Percentiles rank a stretch among this genome's conserved stretches.
phyloP scores from a whole-genome alignment of 35 echinoderm and acorn worm species.

The Apostichopus japonicus region DNA sequence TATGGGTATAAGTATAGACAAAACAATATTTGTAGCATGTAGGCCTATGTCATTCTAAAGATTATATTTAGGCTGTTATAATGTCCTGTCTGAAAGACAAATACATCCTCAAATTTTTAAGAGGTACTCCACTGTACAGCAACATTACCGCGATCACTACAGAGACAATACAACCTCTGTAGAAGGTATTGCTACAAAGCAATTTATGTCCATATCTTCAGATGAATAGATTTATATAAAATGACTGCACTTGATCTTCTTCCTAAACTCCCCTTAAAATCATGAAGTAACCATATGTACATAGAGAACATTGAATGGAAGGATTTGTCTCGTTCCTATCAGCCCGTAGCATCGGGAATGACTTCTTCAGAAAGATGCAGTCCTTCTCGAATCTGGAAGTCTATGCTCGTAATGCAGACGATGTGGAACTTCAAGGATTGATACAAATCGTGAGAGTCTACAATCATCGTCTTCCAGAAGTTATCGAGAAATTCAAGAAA shows the following conservation, averaged over 20 bases:
- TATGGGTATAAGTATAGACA: too few species aligned
- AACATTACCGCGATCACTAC: constrained; percentile 58
- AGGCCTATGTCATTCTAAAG: too few species aligned
- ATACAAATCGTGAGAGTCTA: constrained; percentile 69
- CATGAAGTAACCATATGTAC: neutral
- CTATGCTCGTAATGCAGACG: constrained; percentile 68
- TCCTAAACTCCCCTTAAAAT: neutral
- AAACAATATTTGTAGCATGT: too few species aligned
- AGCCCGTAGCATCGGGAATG: constrained; percentile 41
- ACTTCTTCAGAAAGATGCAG: constrained; percentile 52
- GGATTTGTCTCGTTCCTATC: neutral
- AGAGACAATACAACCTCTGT: constrained; percentile 60
- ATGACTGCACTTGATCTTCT: too few species aligned
- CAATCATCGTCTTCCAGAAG: constrained; percentile 59
- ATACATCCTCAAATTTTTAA: too few species aligned
- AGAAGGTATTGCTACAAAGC: constrained; percentile 58
- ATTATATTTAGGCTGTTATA: too few species aligned
- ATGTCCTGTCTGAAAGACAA: too few species aligned
- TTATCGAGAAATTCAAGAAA: constrained; percentile 62
- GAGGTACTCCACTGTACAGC: constrained; percentile 87
- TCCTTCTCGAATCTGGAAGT: constrained; percentile 28
- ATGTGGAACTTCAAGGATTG: constrained; percentile 59
- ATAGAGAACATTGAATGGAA: neutral
- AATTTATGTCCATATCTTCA: too few species aligned
- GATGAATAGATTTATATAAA: too few species aligned